Evolutionary conservation across 2,888 invertebrate genomes (phyloP), one percentile per base, ranked within the genome.

Genomic region (Masnerella sp.): DNA sequence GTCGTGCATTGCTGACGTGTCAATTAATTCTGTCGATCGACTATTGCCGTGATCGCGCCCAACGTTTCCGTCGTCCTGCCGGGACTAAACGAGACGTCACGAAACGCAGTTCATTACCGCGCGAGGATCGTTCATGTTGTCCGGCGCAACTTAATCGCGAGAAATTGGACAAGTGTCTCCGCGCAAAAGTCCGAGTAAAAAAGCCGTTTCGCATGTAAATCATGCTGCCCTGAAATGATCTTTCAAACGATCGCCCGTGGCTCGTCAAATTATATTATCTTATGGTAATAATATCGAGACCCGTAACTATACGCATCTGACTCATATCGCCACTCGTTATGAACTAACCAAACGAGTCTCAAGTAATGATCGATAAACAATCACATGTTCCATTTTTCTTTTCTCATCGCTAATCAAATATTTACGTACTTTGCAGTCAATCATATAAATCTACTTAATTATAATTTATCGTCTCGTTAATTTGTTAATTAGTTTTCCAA

Each of bases 181-280:
- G 67, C 20, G n/a, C n/a, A n/a, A n/a, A n/a, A n/a, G n/a, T 9
- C 51, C 34, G 14, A 45, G 52, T 51, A 71, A 70, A 77, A 77
- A 77, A 78, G 59, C 65, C 73, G 69, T 78, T 78, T 77, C 77
- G 77, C 78, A 81, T 80, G 80, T 80, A 79, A 82, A 82, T 82
- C 74, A 51, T 54, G 45, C 34, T 25, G 49, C 34, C 30, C 47
- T 45, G 34, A 34, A 59, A 58, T 34, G 42, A 51, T 45, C 52
- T 47, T 77, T 78, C 36, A 56, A 74, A 65, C 59, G 58, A 74
- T 67, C 45, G 75, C 79, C 78, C 61, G 56, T 40, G 72, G 80
- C 75, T 14, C 59, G 17, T 73, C 64, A 74, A 80, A 80, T 79
- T 78, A 80, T 78, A 79, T 78, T 78, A 79, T 79, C 77, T 75